phyloP scores from a whole-genome alignment of 2,888 invertebrate genomes.

The Melinopterus prodromus region DNA sequence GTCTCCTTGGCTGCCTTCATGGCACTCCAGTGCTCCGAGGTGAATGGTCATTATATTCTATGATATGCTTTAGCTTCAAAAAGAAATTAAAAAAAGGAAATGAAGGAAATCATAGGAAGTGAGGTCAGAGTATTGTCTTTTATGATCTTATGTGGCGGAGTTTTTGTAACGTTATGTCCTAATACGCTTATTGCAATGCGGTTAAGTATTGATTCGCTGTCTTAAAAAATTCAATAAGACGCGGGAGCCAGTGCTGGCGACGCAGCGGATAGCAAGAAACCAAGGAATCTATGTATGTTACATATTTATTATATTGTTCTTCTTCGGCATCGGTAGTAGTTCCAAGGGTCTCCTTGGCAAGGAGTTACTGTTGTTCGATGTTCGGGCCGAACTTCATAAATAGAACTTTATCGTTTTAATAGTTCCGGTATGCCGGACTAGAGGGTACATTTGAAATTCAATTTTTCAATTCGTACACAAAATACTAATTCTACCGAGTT shows the following conservation, averaged over 20 bases:
- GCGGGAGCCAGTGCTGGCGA: conserved; percentile 5
- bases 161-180: not conserved
- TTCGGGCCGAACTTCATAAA: conserved; percentile 6
- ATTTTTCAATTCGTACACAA: conserved; percentile 23
- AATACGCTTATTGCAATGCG: not conserved
- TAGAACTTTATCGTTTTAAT: conserved; percentile 17
- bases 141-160: not conserved
- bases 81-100: too few species aligned
- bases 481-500: conserved; percentile 21
- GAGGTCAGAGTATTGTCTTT: too few species aligned
- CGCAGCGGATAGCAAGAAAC: conserved; percentile 4
- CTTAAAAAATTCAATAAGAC: conserved; percentile 4
- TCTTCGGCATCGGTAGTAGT: conserved; percentile 17
- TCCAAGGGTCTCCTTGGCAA: conserved; percentile 6
- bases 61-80: too few species aligned
- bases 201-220: not conserved
- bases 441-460: conserved; percentile 19
- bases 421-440: conserved; percentile 8
- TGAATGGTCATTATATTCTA: too few species aligned
- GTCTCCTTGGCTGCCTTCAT: too few species aligned
- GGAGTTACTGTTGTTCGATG: not conserved
- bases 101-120: too few species aligned
- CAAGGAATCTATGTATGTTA: conserved; percentile 26
- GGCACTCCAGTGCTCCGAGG: too few species aligned
- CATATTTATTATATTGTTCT: conserved; percentile 33